A percentile compares a stretch with the other conserved stretches of the same genome.
phyloP scores from a whole-genome alignment of 2,113 vertebrate species.

The Cinclus mexicanus region DNA sequence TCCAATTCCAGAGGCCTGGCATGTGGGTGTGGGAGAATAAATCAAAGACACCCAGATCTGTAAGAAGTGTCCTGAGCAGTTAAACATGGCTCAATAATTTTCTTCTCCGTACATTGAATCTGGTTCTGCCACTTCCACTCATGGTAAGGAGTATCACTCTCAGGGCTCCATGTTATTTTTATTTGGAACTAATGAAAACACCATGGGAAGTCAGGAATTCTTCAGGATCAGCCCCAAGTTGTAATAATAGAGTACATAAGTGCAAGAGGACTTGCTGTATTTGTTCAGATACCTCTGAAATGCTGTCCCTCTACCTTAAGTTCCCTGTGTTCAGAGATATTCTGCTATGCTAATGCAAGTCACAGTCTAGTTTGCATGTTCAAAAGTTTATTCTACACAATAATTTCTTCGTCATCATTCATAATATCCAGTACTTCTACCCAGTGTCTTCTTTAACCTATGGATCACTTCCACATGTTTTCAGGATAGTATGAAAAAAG shows the following conservation, averaged over 20 bases:
- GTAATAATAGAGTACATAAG: neutral
- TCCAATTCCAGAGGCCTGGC: neutral
- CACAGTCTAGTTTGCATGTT: neutral
- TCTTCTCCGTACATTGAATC: neutral
- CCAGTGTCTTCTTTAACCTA: neutral
- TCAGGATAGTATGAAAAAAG: neutral
- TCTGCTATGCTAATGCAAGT: neutral
- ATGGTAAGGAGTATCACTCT: neutral
- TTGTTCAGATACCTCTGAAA: neutral
- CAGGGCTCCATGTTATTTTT: neutral
- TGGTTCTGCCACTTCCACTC: neutral
- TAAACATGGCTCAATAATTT: neutral
- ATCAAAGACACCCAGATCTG: neutral
- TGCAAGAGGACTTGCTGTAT: neutral
- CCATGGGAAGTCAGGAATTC: neutral
- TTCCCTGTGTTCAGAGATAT: neutral
- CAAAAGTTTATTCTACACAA: neutral
- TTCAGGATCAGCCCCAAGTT: neutral
- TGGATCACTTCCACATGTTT: neutral
- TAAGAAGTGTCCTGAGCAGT: neutral
- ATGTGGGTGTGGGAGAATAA: conserved; percentile 33
- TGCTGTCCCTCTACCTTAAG: neutral
- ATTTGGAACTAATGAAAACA: neutral
- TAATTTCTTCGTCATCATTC: neutral
- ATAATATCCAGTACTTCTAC: neutral